Evolutionary conservation across 1,140 invertebrate species (phyloP).

Genomic region (Drosophila kikkawai): DNA sequence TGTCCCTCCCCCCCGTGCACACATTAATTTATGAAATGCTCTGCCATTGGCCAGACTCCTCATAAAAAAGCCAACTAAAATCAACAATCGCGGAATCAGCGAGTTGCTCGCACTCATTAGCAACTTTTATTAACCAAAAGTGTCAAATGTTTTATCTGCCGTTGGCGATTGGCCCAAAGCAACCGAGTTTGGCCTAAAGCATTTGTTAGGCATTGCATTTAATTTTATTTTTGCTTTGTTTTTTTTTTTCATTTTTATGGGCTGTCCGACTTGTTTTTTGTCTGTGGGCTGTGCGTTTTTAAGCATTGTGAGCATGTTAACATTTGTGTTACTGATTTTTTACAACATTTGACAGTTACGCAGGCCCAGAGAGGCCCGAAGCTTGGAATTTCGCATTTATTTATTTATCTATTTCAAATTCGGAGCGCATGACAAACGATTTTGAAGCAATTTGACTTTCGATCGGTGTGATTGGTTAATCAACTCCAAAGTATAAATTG

Average conservation of each 20-base stretch:
- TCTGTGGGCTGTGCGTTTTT: slow-evolving; percentile 42
- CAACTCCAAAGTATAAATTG: slow-evolving; percentile 35
- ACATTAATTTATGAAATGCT: slow-evolving; percentile 7
- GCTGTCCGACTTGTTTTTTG: slow-evolving; percentile 50
- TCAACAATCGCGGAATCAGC: slow-evolving; percentile 54
- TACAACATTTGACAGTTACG: slow-evolving; percentile 78
- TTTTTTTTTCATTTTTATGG: slow-evolving; percentile 46
- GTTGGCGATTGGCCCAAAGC: slow-evolving; percentile 54
- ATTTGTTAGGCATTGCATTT: slow-evolving; percentile 33
- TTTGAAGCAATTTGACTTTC: slow-evolving; percentile 72
- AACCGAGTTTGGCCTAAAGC: slow-evolving; percentile 42
- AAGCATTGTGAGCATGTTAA: slow-evolving; percentile 72
- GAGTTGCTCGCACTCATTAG: slow-evolving; percentile 69
- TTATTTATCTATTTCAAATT: slow-evolving; percentile 28
- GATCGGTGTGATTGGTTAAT: slow-evolving; percentile 72
- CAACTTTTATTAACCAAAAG: slow-evolving; percentile 78
- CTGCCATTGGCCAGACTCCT: slow-evolving; percentile 51
- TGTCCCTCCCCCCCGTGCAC: slow-evolving; percentile 17
- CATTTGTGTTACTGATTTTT: slow-evolving; percentile 82
- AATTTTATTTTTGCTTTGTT: slow-evolving; percentile 29
- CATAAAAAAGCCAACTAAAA: slow-evolving; percentile 26
- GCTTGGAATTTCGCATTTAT: slow-evolving; percentile 10
- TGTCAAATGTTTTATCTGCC: slow-evolving; percentile 57
- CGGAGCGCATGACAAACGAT: slow-evolving; percentile 63
- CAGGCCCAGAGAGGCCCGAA: slow-evolving; percentile 48